Percentiles rank a stretch among this genome's conserved stretches.
Evolutionary conservation across 2,113 vertebrate genomes (phyloP).

Genomic region (Amblyornis subalaris): DNA sequence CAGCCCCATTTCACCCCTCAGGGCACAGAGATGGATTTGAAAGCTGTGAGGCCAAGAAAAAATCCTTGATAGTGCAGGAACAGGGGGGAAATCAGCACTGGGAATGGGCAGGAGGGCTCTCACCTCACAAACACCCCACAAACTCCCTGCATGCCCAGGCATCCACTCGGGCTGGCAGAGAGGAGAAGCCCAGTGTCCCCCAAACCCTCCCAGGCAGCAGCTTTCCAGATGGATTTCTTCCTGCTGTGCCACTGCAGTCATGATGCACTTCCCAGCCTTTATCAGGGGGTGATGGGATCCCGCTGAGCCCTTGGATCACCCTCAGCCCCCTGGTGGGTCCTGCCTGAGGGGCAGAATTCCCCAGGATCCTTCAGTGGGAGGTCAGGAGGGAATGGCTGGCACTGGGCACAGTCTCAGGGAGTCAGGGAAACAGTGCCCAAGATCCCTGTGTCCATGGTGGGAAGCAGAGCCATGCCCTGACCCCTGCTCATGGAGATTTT

Average conservation of each 20-base stretch:
- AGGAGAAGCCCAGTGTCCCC: neutral
- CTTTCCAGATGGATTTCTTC: neutral
- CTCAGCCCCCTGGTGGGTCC: fast-evolving
- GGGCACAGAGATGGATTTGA: neutral
- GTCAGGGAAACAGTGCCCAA: fast-evolving
- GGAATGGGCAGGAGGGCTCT: neutral
- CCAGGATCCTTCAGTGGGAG: neutral
- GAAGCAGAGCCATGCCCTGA: neutral
- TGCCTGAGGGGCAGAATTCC: neutral
- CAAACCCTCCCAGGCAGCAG: neutral
- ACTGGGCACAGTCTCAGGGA: neutral
- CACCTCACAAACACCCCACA: neutral
- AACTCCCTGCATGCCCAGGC: fast-evolving
- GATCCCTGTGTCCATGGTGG: neutral
- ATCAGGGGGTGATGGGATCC: neutral
- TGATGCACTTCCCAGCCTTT: neutral
- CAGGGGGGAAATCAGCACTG: fast-evolving
- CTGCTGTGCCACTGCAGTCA: neutral
- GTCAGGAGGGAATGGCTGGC: neutral
- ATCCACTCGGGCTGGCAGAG: neutral
- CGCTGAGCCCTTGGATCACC: fast-evolving
- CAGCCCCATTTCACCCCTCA: fast-evolving
- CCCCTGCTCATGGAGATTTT: fast-evolving
- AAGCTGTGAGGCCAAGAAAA: neutral
- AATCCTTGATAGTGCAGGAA: fast-evolving